Evolutionary conservation across 2,113 vertebrate genomes (phyloP).

Genomic region (Nothocercus julius): DNA sequence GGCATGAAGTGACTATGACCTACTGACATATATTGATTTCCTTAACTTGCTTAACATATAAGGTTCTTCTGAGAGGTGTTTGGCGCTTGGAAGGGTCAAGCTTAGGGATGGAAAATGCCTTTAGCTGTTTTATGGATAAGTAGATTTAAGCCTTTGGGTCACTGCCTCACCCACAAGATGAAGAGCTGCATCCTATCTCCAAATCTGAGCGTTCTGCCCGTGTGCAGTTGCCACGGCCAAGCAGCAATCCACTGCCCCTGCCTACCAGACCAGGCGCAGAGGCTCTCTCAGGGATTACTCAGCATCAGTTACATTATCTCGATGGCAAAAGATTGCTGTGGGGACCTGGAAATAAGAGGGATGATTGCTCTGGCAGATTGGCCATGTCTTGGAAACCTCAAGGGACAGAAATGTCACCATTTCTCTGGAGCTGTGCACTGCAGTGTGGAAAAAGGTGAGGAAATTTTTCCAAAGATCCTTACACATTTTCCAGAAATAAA

Average conservation of each 20-base stretch:
- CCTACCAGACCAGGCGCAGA: background rate
- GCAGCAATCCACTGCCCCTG: background rate
- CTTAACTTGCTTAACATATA: background rate
- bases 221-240: background rate
- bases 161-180: background rate
- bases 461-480: background rate
- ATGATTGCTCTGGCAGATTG: background rate
- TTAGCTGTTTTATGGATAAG: background rate
- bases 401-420: background rate
- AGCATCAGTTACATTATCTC: background rate
- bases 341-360: background rate
- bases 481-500: background rate
- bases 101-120: background rate
- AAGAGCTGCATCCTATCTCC: background rate
- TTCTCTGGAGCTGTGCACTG: background rate
- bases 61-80: background rate
- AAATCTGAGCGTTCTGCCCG: accelerated
- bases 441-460: background rate
- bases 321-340: background rate
- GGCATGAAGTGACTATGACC: background rate
- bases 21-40: background rate
- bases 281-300: background rate
- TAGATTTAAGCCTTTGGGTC: background rate
- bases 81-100: background rate
- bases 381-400: accelerated